Percentiles rank a stretch among this genome's conserved stretches.
Conservation (phyloP, 2,797 vertebrate species). For the Buceros bicornis region DNA sequence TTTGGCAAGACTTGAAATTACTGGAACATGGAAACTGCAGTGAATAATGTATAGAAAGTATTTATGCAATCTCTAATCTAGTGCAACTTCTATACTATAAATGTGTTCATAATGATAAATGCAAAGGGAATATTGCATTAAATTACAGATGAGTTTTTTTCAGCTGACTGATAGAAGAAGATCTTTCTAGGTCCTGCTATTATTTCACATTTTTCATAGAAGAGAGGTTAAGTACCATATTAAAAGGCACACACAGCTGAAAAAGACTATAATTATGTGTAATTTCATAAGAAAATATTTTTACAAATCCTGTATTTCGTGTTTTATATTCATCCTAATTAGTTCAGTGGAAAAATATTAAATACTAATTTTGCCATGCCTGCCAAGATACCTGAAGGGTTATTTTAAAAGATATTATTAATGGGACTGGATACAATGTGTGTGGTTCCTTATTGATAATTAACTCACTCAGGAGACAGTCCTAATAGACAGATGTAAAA, state of each 20-base stretch:
- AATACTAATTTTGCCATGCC: conserved; percentile 47
- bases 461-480: conserved; percentile 10
- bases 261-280: conserved; percentile 54
- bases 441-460: conserved; percentile 31
- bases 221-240: conserved; percentile 16
- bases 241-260: conserved; percentile 20
- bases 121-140: neutral
- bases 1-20: neutral
- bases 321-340: conserved; percentile 59
- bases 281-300: conserved; percentile 61
- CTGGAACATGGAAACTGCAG: neutral
- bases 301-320: conserved; percentile 52
- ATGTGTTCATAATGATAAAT: neutral
- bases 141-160: neutral
- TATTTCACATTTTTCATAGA: conserved; percentile 48
- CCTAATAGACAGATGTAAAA: conserved; percentile 26
- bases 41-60: neutral
- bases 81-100: neutral
- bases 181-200: neutral
- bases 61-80: neutral
- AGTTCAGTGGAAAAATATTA: conserved; percentile 50
- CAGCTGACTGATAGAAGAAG: neutral
- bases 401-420: conserved; percentile 56
- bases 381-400: conserved; percentile 60
- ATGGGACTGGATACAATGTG: conserved; percentile 22